Base-by-base conservation (phyloP, 1,140 invertebrate genomes). In the Trichogramma pretiosum region DNA sequence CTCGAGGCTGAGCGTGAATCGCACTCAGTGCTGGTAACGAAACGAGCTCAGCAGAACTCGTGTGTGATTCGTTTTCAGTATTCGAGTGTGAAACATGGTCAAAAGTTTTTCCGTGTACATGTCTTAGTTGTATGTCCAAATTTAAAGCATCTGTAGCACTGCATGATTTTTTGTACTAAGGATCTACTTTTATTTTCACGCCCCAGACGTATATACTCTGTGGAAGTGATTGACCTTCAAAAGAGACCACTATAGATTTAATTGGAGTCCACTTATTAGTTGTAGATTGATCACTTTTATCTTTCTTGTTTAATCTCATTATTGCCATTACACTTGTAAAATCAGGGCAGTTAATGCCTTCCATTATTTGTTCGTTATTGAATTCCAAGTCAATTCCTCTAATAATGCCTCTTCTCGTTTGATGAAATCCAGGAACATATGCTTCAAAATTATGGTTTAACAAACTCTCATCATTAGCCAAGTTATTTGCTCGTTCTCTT, bases 131-230 rank as follows among this genome's bases (percentile, higher is more conserved):
- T 44, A 18, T 52, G 46, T 4, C 45, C 41, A 41, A 52, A 48
- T 9, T 19, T 43, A 23, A 40, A 48, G 23, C 46, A 52, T 2
- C 44, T 48, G 14, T 34, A 52, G 14, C 50, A 52, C 19, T 52
- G 41, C 1, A 23, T 47, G 5, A 41, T 34, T 4, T 13, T 14
- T n/a, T 33, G 24, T 2, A 52, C 41, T 52, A 52, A 0, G 41
- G 40, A 2, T 48, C 45, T 5, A 52, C 40, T 24, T 35, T 44
- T 2, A 16, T 23, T 34, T 52, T 52, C 2, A 53, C 34, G 1
- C 28, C 11, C 8, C 30, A 53, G 1, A 53, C 11, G 5, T 35
- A 34, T 3, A 52, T 33, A 21, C 48, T 26, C 28, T 45, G 37
- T n/a, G 50, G 45, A 13, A 48, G 22, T 1, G 22, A 1, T 22